Conservation (phyloP, 2,797 vertebrate species). For the Oreortyx pictus region DNA sequence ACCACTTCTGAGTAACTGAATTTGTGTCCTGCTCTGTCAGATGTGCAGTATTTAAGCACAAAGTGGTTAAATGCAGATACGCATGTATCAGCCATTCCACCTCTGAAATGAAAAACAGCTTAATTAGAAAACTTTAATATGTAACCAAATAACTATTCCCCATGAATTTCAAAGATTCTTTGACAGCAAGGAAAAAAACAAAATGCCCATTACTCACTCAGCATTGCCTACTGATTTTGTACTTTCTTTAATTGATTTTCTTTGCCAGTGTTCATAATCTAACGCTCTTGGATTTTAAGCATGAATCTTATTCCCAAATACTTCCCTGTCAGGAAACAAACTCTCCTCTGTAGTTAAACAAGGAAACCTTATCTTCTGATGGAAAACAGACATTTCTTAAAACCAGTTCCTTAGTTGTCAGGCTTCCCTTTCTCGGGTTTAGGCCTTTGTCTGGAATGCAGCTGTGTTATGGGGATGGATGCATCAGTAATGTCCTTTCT, state of each 20-base stretch:
- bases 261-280: background rate
- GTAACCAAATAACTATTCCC: background rate
- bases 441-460: background rate
- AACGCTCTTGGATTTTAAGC: rapidly evolving
- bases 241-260: background rate
- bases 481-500: background rate
- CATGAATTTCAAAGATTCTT: background rate
- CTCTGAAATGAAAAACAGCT: background rate
- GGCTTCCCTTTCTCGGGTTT: background rate
- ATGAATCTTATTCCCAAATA: rapidly evolving
- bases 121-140: background rate
- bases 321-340: background rate
- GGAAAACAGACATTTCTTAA: background rate
- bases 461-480: background rate
- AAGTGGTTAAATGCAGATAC: too few species aligned
- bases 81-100: background rate
- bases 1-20: background rate
- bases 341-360: rapidly evolving
- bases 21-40: background rate
- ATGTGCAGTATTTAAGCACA: background rate
- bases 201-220: rapidly evolving
- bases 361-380: rapidly evolving
- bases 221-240: background rate
- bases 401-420: rapidly evolving
- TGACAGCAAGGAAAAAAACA: background rate